phyloP scores from a whole-genome alignment of 2,888 invertebrate species.

The Dendrolimus houi region DNA sequence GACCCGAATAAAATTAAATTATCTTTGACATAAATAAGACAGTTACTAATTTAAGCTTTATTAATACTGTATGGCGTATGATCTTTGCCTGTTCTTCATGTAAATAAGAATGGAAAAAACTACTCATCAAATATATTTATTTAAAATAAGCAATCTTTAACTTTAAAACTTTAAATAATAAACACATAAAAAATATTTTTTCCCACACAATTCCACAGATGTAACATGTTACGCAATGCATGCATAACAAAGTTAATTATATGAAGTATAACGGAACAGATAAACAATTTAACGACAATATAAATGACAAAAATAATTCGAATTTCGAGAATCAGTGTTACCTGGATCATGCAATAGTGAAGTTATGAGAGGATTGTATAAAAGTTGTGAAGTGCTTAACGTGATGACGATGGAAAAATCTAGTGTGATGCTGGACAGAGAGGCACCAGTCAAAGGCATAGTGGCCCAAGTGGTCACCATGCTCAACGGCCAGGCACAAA shows the following conservation, averaged over 20 bases:
- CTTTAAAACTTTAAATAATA: no score
- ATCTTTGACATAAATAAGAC: no score
- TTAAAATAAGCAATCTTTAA: no score
- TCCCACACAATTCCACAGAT: no score
- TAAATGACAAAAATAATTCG: not conserved
- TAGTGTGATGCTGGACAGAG: constrained; percentile 51
- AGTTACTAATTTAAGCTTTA: no score
- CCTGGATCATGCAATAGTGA: not conserved
- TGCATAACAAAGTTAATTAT: not conserved
- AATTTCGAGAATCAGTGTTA: not conserved
- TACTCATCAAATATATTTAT: no score
- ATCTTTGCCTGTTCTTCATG: no score
- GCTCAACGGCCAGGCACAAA: constrained; percentile 69
- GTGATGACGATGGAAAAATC: constrained; percentile 63
- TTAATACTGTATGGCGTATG: no score
- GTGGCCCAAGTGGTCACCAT: constrained; percentile 73
- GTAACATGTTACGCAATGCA: no score
- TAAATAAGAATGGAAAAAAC: no score
- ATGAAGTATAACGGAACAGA: not conserved
- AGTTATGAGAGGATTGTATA: constrained; percentile 2
- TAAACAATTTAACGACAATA: not conserved
- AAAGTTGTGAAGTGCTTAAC: constrained; percentile 17
- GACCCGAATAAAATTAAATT: no score
- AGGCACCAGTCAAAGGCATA: constrained; percentile 65
- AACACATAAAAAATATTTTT: no score